Percentiles rank a stretch among this genome's conserved stretches.
Evolutionary conservation across 2,113 vertebrate genomes (phyloP).

Genomic region (Cairina moschata): DNA sequence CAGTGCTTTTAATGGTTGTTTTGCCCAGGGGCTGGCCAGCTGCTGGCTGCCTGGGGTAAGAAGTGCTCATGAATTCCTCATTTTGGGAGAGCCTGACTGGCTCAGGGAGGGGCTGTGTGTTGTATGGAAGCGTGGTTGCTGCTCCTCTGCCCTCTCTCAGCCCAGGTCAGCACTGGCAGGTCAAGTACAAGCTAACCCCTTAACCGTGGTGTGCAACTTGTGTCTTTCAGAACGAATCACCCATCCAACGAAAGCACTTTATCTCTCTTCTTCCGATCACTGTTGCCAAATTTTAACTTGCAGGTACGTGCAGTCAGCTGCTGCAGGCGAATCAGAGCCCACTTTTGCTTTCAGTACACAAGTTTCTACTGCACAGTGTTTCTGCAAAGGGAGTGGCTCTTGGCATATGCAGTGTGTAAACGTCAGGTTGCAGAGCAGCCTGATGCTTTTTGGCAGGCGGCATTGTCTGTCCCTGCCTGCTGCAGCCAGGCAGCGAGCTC

Average conservation of each 20-base stretch:
- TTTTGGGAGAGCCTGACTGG: neutral
- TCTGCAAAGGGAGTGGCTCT: neutral
- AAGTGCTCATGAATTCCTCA: neutral
- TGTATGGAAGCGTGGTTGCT: no score
- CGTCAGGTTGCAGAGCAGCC: neutral
- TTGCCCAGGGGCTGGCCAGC: neutral
- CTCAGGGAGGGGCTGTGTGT: fast-evolving
- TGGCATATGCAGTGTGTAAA: neutral
- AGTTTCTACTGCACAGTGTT: neutral
- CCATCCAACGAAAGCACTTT: slow-evolving; percentile 88
- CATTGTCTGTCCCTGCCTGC: neutral
- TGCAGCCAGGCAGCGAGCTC: neutral
- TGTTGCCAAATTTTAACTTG: slow-evolving; percentile 92
- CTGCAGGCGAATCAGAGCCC: fast-evolving
- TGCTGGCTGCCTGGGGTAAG: neutral
- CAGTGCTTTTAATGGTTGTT: neutral
- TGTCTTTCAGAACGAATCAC: slow-evolving; percentile 60
- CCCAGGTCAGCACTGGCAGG: no score
- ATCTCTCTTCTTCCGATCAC: slow-evolving; percentile 94
- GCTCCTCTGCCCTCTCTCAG: fast-evolving
- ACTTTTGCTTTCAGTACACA: neutral
- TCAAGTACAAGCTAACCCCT: fast-evolving
- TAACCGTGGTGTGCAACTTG: neutral
- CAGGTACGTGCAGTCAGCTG: slow-evolving; percentile 78
- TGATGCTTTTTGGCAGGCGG: neutral